phyloP scores from a whole-genome alignment of 2,113 vertebrate genomes.

The Paraplagusia blochii region DNA sequence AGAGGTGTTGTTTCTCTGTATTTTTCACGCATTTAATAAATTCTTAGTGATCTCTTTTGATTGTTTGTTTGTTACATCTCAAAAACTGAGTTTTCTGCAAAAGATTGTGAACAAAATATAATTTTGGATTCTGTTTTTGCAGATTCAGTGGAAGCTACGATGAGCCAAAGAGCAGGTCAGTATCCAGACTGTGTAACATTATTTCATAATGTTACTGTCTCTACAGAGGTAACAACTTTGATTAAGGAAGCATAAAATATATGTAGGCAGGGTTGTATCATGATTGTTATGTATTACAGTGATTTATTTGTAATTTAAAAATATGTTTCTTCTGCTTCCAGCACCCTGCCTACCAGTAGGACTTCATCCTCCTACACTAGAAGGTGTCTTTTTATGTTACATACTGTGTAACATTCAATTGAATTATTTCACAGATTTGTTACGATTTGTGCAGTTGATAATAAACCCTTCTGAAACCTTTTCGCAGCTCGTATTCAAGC shows the following conservation, averaged over 20 bases:
- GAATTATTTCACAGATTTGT: no score
- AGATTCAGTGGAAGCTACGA: constrained; percentile 65
- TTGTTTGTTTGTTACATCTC: no score
- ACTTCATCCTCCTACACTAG: constrained; percentile 27
- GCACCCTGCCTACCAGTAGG: constrained; percentile 29
- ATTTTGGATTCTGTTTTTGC: constrained; percentile 23
- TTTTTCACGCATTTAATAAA: neutral
- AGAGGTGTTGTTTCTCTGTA: constrained; percentile 53
- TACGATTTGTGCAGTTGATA: no score
- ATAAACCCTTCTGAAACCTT: neutral
- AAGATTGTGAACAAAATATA: neutral
- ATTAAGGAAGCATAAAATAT: neutral
- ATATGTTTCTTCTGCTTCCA: constrained; percentile 10
- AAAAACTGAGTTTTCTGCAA: neutral
- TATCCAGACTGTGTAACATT: neutral
- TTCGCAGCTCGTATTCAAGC: no score
- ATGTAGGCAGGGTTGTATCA: no score
- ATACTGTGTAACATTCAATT: neutral
- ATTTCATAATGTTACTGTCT: neutral
- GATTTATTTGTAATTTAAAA: neutral
- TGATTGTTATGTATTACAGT: no score
- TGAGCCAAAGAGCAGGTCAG: constrained; percentile 55
- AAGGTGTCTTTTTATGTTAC: constrained; percentile 38
- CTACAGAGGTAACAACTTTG: neutral
- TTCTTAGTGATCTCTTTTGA: no score